Conservation (phyloP, 1,140 invertebrate species). For the Trichogramma pretiosum region DNA sequence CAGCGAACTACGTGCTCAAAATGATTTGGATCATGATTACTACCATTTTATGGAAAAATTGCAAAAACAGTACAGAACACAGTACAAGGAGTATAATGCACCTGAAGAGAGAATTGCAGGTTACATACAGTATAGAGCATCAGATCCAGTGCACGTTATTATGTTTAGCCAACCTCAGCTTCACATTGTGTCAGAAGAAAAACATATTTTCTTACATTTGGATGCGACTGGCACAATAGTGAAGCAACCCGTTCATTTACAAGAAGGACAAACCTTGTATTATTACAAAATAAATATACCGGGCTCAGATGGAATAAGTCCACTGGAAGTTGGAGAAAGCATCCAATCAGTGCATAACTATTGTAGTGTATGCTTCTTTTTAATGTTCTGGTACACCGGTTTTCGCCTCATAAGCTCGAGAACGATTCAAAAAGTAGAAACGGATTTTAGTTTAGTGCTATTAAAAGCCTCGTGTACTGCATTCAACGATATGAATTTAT, state of each 20-base stretch:
- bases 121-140: background rate
- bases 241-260: background rate
- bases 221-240: slow-evolving; percentile 4
- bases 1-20: too few relatives aligned
- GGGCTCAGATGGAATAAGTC: background rate
- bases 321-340: background rate
- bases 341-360: background rate
- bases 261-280: background rate
- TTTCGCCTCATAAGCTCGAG: background rate
- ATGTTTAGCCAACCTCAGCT: background rate
- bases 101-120: background rate
- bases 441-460: slow-evolving; percentile 3
- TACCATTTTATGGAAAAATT: background rate
- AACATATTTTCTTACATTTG: background rate
- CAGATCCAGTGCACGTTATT: background rate
- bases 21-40: too few relatives aligned
- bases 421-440: slow-evolving; percentile 2
- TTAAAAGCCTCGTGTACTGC: background rate
- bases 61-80: background rate
- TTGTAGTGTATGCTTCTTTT: background rate
- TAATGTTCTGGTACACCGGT: background rate
- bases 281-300: background rate
- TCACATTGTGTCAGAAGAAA: background rate
- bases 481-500: slow-evolving; percentile 1
- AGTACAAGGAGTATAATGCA: too few relatives aligned